Percentiles rank a stretch among this genome's conserved stretches.
Evolutionary conservation across 2,113 vertebrate species (phyloP).

Genomic region (Chamaea fasciata): DNA sequence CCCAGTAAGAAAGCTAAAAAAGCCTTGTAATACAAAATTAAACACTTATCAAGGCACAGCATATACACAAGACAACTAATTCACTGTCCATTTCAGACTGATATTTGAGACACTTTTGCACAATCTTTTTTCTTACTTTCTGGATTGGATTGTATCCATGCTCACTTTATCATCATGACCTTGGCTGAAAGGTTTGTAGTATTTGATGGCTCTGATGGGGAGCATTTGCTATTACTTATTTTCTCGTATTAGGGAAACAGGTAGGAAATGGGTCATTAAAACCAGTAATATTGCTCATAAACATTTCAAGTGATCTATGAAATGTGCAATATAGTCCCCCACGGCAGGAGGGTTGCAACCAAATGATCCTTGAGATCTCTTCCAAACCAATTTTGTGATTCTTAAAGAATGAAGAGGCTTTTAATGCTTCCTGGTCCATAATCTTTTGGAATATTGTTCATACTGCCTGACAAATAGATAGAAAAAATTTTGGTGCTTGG

Average conservation of each 20-base stretch:
- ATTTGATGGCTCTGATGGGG: background rate
- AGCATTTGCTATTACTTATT: background rate
- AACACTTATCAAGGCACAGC: background rate
- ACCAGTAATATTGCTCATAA: background rate
- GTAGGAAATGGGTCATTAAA: background rate
- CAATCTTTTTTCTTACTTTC: background rate
- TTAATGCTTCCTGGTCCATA: background rate
- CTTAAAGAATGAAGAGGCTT: background rate
- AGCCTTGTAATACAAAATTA: background rate
- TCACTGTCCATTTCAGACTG: background rate
- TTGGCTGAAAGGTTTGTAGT: background rate
- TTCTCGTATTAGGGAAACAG: background rate
- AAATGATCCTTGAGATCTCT: background rate
- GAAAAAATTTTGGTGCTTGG: rapidly evolving
- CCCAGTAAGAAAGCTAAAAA: background rate
- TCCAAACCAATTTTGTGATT: background rate
- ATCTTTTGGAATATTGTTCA: background rate
- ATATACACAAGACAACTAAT: background rate
- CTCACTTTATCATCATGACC: background rate
- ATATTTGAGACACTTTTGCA: background rate
- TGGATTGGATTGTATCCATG: background rate
- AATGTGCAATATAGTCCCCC: background rate
- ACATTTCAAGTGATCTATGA: background rate
- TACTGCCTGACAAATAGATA: background rate
- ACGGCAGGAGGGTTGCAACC: background rate